Evolutionary conservation across 2,888 invertebrate species (phyloP).

Genomic region (Mimas tiliae): DNA sequence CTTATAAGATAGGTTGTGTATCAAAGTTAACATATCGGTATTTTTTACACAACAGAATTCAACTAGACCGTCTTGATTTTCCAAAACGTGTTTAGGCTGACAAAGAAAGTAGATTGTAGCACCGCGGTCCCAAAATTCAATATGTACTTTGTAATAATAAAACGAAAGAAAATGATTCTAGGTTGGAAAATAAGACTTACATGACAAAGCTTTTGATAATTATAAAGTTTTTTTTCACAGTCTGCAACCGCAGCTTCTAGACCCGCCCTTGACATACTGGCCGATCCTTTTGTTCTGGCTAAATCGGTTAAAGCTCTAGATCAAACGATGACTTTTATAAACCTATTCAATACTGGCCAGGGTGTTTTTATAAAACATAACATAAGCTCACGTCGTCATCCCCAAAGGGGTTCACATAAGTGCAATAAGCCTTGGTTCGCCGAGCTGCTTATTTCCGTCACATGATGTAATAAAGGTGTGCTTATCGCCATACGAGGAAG

Average conservation of each 20-base stretch:
- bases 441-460: too few relatives aligned
- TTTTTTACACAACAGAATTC: too few relatives aligned
- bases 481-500: too few relatives aligned
- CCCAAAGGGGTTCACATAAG: too few relatives aligned
- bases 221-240: neutral
- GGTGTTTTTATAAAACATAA: neutral
- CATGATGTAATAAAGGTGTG: too few relatives aligned
- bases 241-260: neutral
- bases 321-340: conserved; percentile 5
- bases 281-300: conserved; percentile 4
- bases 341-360: neutral
- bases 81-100: neutral
- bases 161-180: neutral
- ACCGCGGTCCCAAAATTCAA: too few relatives aligned
- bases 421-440: too few relatives aligned
- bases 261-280: conserved; percentile 14
- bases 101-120: conserved; percentile 1
- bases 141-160: neutral
- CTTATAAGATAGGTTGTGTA: too few relatives aligned
- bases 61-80: neutral
- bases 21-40: neutral
- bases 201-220: conserved; percentile 10
- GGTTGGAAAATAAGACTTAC: neutral
- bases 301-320: conserved; percentile 2
- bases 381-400: too few relatives aligned